These are phyloP conservation scores for Ceratotherium simum DNA, from an alignment of 2,113 vertebrate species.

Conservation along the genomic window DNA sequence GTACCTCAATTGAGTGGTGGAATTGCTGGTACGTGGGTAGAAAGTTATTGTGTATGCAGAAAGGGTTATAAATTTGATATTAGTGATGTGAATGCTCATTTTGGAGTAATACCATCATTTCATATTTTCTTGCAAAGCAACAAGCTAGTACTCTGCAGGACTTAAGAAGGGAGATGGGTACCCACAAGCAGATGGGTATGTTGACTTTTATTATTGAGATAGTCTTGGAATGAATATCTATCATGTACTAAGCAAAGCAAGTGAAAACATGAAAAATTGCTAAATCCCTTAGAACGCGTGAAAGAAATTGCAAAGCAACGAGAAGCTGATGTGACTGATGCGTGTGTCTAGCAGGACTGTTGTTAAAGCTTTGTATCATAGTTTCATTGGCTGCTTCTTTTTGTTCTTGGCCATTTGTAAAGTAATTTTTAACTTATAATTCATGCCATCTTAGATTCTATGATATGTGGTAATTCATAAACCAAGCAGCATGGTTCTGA, in stretches of 20 bases:
- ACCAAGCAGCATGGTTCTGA: background rate
- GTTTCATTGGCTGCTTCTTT: background rate
- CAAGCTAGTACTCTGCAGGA: background rate
- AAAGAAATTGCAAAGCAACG: background rate
- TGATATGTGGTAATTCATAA: background rate
- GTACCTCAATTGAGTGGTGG: background rate
- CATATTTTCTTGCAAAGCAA: constrained; percentile 14
- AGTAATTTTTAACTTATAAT: background rate
- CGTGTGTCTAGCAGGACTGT: background rate
- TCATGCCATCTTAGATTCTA: background rate
- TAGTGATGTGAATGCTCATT: background rate
- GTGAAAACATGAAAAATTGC: background rate
- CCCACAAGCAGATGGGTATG: background rate
- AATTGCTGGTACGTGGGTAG: background rate
- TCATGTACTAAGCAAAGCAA: background rate
- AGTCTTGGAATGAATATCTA: background rate
- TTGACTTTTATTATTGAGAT: background rate
- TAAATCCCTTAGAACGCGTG: background rate
- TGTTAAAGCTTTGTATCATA: background rate
- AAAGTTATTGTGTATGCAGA: background rate
- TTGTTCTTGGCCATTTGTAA: background rate
- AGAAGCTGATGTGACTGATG: background rate
- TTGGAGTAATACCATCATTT: background rate
- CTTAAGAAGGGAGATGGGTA: background rate
- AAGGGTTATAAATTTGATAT: background rate